Base-by-base conservation (phyloP, 2,113 vertebrate species). In the Xiphias gladius region DNA sequence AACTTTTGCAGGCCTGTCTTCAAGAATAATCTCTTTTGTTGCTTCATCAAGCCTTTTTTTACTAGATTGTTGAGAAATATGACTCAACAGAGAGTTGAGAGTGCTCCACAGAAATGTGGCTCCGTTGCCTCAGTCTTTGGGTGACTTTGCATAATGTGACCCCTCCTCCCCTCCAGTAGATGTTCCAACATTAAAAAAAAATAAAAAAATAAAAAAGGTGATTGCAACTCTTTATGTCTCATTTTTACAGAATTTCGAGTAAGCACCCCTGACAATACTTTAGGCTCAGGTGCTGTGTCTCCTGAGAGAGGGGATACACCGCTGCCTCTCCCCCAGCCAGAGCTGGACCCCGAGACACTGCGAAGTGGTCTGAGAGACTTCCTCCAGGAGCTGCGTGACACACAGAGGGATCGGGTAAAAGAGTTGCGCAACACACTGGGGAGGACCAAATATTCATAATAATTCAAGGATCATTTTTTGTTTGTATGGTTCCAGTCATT, bases 401-500 rank as follows among this genome's bases (percentile, higher is more conserved):
- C 96, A 0, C 97, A 98, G 88, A 92, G 94, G 75, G 97, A 98
- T 3, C 91, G 97, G 96, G 98, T 99, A 88, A 48, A 73, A 16
- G 5, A 19, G 20, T 26, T 26, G 12, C 2, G 35, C 11, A 9
- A 1, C 4, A 22, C 11, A 2, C n/a, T n/a, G 37, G 19, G 7
- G 2, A 20, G 74, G 28, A 50, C 4, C 22, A n/a, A 2, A 55
- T 39, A 3, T 22, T 32, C 11, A 26, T 30, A 2, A 50, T 64
- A 41, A 76, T 63, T 7, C 0, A 2, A 35, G 32, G 5, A 17
- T 41, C n/a, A n/a, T 17, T 26, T 50, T 46, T 9, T 46, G 24
- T 59, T 62, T 64, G 32, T n/a, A 2, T 57, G 24, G 48, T 46
- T 69, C 5, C 80, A 86, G 28, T 63, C 19, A 46, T 75, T 87